A percentile compares a stretch with the other conserved stretches of the same genome.
phyloP scores from a whole-genome alignment of 2,888 invertebrate genomes.

The Ophion obscuratus region DNA sequence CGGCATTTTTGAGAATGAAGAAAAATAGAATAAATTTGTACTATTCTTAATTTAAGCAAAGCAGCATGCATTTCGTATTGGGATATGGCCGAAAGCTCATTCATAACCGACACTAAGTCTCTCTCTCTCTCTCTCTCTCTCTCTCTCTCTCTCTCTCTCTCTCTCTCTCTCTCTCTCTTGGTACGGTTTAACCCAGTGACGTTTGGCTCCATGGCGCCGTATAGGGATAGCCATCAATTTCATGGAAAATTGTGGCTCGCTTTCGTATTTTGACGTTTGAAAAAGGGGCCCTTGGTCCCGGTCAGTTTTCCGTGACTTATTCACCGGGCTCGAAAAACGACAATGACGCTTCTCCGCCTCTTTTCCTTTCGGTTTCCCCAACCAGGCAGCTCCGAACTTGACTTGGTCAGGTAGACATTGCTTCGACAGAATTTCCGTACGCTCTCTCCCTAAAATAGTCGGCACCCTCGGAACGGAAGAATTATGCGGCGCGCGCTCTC shows the following conservation, averaged over 20 bases:
- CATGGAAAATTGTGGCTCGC: conserved; percentile 81
- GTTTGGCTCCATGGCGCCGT: conserved; percentile 63
- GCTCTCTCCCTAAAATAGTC: background rate
- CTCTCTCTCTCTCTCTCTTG: background rate
- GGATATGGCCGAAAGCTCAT: background rate
- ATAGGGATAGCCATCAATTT: conserved; percentile 77
- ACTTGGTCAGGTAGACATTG: conserved; percentile 55
- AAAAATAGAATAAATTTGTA: no score
- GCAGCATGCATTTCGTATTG: background rate
- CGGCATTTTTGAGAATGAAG: no score
- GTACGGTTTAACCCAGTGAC: background rate
- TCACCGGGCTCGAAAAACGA: conserved; percentile 48
- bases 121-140: conserved; percentile 6
- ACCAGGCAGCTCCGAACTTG: background rate
- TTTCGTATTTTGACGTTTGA: conserved; percentile 81
- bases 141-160: background rate
- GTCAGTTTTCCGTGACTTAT: conserved; percentile 61
- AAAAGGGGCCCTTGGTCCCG: conserved; percentile 62
- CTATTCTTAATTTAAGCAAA: no score
- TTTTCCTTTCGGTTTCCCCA: conserved; percentile 19
- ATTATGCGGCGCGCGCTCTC: conserved; percentile 38
- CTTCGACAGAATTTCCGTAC: conserved; percentile 47
- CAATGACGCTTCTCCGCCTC: conserved; percentile 63
- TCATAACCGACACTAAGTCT: conserved; percentile 51
- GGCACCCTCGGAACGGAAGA: conserved; percentile 47